These are phyloP conservation scores for Euschistus heros DNA, from an alignment of 1,140 invertebrate genomes.

Conservation along the genomic window DNA sequence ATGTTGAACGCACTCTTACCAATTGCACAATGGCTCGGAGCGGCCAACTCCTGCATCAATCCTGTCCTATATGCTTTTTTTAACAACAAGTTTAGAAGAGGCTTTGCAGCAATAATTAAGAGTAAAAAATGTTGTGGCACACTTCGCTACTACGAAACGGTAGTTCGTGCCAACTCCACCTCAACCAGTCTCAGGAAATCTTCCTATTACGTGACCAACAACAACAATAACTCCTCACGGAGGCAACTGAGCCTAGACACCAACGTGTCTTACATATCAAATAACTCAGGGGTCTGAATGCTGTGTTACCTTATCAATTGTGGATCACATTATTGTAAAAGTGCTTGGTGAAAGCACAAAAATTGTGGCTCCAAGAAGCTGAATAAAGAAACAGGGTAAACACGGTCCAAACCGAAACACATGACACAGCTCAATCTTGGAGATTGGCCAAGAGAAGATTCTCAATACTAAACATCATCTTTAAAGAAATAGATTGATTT, in stretches of 20 bases:
- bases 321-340: background rate
- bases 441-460: constrained; percentile 5
- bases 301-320: background rate
- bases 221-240: constrained; percentile 35
- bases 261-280: constrained; percentile 35
- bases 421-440: constrained; percentile 9
- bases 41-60: constrained; percentile 94
- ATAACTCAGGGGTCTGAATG: constrained; percentile 33
- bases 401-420: constrained; percentile 4
- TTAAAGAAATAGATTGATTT: no score
- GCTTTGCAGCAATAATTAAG: constrained; percentile 81
- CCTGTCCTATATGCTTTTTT: constrained; percentile 96
- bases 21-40: constrained; percentile 90
- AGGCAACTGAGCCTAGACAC: constrained; percentile 32
- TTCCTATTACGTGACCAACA: constrained; percentile 65
- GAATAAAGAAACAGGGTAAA: background rate
- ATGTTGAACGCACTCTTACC: constrained; percentile 71
- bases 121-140: constrained; percentile 72
- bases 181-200: constrained; percentile 66
- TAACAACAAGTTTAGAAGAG: constrained; percentile 89
- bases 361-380: background rate
- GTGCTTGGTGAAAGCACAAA: background rate
- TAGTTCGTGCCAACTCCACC: constrained; percentile 63
- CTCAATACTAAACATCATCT: background rate
- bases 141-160: constrained; percentile 69